Base-by-base conservation (phyloP, 2,888 invertebrate species). In the Orthonevra nobilis region DNA sequence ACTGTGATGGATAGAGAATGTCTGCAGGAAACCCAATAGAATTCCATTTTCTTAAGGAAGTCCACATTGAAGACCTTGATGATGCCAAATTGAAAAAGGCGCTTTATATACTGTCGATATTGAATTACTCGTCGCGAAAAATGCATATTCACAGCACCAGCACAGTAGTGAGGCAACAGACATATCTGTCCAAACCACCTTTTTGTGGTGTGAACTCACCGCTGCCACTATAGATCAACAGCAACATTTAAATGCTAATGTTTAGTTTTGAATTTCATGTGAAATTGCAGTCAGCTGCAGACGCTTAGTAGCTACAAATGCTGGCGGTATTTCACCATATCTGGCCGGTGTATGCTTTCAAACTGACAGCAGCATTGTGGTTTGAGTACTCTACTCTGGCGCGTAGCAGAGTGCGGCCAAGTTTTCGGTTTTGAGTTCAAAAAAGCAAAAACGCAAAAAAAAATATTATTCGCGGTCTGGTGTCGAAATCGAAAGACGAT, bases 201-300 rank as follows among this genome's bases (percentile, higher is more conserved):
- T 17, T 38, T 15, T 17, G 26, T 54, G 60, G 69, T 68, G 61
- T 63, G 40, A 70, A 70, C 32, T 15, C 14, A 34, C 17, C 28
- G 17, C 48, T 48, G 10, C 30, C 5, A 28, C 26, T 9, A n/a
- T n/a, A 10, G 15, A 20, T 9, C 17, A 10, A 9, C 28, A 28
- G 40, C 36, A 56, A 26, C 20, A 42, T 52, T 72, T 20, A 32
- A 56, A 28, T 73, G 48, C n/a, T n/a, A n/a, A n/a, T 66, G 60
- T 54, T 56, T 46, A 68, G 79, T 68, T 68, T 79, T 66, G 32
- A 73, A 68, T 79, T 73, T 79, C 79, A 79, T 79, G 73, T 68
- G 73, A 79, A 77, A 73, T 68, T 54, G 48, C 77, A 60, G 32
- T n/a, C 58, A 70, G 68, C 28, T 20, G 15, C 17, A 40, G 17